Base-by-base conservation (phyloP, 2,113 vertebrate genomes). In the Corythoichthys intestinalis region DNA sequence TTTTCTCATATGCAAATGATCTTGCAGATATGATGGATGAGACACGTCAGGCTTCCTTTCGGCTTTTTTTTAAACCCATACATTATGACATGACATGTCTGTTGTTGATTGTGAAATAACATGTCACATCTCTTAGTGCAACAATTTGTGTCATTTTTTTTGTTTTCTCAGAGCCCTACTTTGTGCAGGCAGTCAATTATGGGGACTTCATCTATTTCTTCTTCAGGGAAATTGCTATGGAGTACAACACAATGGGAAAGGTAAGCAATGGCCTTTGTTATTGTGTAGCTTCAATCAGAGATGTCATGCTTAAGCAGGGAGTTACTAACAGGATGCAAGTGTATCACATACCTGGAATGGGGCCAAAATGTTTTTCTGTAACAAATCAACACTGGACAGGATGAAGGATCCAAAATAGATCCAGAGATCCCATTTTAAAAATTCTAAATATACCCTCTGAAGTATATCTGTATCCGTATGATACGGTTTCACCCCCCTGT, bases 181-280 rank as follows among this genome's bases (percentile, higher is more conserved):
- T 99, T 81, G 93, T 99, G 60, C 96, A 98, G 80, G 96, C 97
- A 0, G 94, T 99, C 72, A 89, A 98, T 86, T 98, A 99, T 50
- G 93, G 94, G 38, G 93, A 95, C 83, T 97, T 96, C 79, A 98
- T 99, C 90, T 99, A 99, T 89, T 98, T 99, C 89, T 99, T 99
- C 93, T 98, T 96, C 90, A 94, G 97, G 74, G 97, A 99, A 90
- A 99, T 99, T 82, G 97, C 96, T 0, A 97, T 99, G 89, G 97
- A 99, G 73, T 98, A 98, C 92, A 98, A 98, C 93, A 97, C 93
- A 86, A 98, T 99, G 95, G 97, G 97, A 77, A 99, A 99, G 96
- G 97, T 99, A 93, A 93, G 92, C 59, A 6, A 17, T 52, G 59
- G 15, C 50, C 41, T 62, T 65, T 60, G 66, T 77, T 58, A 66